These are phyloP conservation scores for Drosophila nasuta DNA, from an alignment of 1,140 invertebrate species.

Conservation along the genomic window DNA sequence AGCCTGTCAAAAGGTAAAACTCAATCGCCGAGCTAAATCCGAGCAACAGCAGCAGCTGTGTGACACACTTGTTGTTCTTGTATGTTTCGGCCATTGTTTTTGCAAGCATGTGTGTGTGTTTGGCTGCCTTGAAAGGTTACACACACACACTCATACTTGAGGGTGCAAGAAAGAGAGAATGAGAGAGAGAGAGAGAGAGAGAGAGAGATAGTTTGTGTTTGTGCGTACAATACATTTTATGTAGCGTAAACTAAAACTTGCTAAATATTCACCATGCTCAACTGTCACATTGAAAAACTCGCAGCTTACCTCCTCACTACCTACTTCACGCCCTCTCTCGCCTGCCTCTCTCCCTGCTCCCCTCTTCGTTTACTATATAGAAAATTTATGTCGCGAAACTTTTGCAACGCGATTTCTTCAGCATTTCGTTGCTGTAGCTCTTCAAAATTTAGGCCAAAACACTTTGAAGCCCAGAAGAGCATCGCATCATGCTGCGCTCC, in stretches of 20 bases:
- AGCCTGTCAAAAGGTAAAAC: conserved; percentile 12
- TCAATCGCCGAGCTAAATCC: background rate
- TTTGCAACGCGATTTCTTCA: conserved; percentile 36
- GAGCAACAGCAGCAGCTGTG: conserved; percentile 17
- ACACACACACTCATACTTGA: conserved; percentile 4
- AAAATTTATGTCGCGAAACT: conserved; percentile 71
- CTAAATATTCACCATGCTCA: conserved; percentile 55
- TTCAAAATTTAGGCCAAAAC: conserved; percentile 79
- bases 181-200: too few species aligned
- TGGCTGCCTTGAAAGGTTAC: conserved; percentile 44
- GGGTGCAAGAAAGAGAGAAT: background rate
- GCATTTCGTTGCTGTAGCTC: conserved; percentile 30
- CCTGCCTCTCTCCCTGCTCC: background rate
- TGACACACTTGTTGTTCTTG: conserved; percentile 54
- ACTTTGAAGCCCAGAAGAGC: conserved; percentile 56
- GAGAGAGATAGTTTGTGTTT: background rate
- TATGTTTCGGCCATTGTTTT: conserved; percentile 40
- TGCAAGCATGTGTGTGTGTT: conserved; percentile 23
- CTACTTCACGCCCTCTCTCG: background rate
- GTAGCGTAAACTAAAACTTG: conserved; percentile 56
- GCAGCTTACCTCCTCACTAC: background rate
- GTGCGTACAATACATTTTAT: conserved; percentile 44
- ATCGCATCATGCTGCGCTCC: conserved; percentile 17
- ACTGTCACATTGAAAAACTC: conserved; percentile 68
- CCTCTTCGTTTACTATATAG: conserved; percentile 21